Evolutionary conservation across 2,797 vertebrate species (phyloP).

Genomic region (Tadarida brasiliensis): DNA sequence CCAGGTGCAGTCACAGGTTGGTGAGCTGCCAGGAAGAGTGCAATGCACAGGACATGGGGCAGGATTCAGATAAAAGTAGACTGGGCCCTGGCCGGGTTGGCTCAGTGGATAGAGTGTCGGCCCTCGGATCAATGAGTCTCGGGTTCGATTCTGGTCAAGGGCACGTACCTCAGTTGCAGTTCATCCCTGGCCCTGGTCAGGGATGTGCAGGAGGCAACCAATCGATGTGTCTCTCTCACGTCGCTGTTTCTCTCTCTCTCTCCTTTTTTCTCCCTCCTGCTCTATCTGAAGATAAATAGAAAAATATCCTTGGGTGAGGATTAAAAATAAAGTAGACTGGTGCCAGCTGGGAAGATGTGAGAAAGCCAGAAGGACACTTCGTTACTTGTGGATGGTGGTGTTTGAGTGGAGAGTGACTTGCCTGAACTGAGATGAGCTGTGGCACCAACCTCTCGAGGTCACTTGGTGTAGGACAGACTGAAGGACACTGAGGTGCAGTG

Average conservation of each 20-base stretch:
- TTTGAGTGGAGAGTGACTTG: neutral
- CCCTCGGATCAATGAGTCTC: too few species aligned
- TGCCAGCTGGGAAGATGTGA: neutral
- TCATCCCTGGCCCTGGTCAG: too few species aligned
- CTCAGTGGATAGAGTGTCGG: too few species aligned
- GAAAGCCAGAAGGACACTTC: neutral
- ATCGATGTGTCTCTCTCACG: too few species aligned
- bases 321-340: neutral
- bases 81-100: too few species aligned
- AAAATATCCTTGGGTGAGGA: too few species aligned
- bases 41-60: neutral
- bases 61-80: neutral
- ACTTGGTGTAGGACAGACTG: neutral
- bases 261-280: too few species aligned
- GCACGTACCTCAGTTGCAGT: too few species aligned
- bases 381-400: neutral
- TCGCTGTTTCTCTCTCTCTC: too few species aligned
- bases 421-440: neutral
- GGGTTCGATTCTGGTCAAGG: too few species aligned
- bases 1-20: neutral
- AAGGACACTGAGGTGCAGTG: neutral
- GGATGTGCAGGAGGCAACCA: too few species aligned
- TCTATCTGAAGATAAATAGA: too few species aligned
- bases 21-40: neutral
- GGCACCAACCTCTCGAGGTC: neutral